These are phyloP conservation scores for Acronicta psi DNA, from an alignment of 2,888 invertebrate species.

Conservation along the genomic window DNA sequence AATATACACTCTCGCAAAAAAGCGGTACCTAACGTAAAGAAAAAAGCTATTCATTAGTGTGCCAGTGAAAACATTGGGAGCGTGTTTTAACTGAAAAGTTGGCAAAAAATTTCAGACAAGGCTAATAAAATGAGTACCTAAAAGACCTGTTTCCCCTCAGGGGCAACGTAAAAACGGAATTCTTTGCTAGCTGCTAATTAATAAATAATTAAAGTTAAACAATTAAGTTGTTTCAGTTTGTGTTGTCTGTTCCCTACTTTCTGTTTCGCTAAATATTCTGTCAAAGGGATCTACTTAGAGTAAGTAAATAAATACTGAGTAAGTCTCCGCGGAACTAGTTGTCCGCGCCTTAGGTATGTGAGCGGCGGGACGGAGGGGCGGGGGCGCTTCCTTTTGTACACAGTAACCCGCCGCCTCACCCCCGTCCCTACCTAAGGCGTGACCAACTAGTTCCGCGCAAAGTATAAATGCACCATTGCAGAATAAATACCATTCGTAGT, in stretches of 20 bases:
- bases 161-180: slow-evolving; percentile 19
- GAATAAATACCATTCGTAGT: slow-evolving; percentile 6
- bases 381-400: too few relatives aligned
- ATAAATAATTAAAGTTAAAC: slow-evolving; percentile 8
- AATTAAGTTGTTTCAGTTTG: too few relatives aligned
- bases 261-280: too few relatives aligned
- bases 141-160: slow-evolving; percentile 39
- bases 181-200: slow-evolving; percentile 33
- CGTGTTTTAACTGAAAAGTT: slow-evolving; percentile 51
- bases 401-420: too few relatives aligned
- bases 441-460: too few relatives aligned
- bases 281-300: too few relatives aligned
- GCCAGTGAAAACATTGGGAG: slow-evolving; percentile 52
- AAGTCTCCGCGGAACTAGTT: too few relatives aligned
- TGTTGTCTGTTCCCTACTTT: too few relatives aligned
- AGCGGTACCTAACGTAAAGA: slow-evolving; percentile 31
- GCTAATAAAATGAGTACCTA: slow-evolving; percentile 50
- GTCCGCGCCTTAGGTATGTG: too few relatives aligned
- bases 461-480: background rate
- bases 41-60: slow-evolving; percentile 59
- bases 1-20: slow-evolving; percentile 27
- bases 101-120: slow-evolving; percentile 50
- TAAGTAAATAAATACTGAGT: too few relatives aligned
- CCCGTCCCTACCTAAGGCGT: too few relatives aligned
- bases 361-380: too few relatives aligned